These are phyloP conservation scores for Drosophila mayaguana DNA, from an alignment of 2,888 invertebrate genomes.

Conservation along the genomic window DNA sequence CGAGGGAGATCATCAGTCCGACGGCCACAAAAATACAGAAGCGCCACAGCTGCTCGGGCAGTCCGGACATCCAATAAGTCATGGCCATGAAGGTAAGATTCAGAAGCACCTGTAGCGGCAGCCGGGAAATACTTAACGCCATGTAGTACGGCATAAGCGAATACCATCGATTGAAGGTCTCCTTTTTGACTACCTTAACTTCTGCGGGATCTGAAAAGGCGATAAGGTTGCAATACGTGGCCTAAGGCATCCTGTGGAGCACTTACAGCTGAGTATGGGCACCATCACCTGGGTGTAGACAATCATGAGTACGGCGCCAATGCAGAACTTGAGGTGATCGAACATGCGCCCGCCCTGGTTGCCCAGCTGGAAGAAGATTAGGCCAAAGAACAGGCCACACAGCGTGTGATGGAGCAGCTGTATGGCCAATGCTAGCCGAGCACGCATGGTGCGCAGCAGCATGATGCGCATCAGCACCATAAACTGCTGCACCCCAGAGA, in stretches of 20 bases:
- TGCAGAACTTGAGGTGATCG: constrained; percentile 89
- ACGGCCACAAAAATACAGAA: constrained; percentile 89
- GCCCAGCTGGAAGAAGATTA: constrained; percentile 88
- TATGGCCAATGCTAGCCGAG: constrained; percentile 87
- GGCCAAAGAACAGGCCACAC: constrained; percentile 86
- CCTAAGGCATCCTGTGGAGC: not conserved
- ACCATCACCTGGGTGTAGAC: constrained; percentile 90
- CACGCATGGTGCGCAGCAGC: constrained; percentile 87
- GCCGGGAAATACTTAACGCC: constrained; percentile 88
- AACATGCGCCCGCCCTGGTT: constrained; percentile 89
- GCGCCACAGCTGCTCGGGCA: constrained; percentile 88
- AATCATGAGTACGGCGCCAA: constrained; percentile 88
- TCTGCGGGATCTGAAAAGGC: constrained; percentile 88
- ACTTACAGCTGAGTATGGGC: constrained; percentile 89
- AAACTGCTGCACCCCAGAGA: constrained; percentile 87
- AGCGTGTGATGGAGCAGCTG: constrained; percentile 88
- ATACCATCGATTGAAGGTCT: constrained; percentile 90
- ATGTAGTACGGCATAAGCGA: constrained; percentile 88
- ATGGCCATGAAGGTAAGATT: constrained; percentile 88
- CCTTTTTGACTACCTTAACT: constrained; percentile 89
- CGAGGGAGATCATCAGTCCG: constrained; percentile 89
- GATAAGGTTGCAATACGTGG: not conserved
- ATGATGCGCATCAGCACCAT: constrained; percentile 87
- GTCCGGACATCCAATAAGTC: constrained; percentile 89
- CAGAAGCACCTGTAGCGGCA: constrained; percentile 87